Evolutionary conservation across 2,113 vertebrate genomes (phyloP), one percentile per base, ranked within the genome.

Genomic region (Galeopterus variegatus): DNA sequence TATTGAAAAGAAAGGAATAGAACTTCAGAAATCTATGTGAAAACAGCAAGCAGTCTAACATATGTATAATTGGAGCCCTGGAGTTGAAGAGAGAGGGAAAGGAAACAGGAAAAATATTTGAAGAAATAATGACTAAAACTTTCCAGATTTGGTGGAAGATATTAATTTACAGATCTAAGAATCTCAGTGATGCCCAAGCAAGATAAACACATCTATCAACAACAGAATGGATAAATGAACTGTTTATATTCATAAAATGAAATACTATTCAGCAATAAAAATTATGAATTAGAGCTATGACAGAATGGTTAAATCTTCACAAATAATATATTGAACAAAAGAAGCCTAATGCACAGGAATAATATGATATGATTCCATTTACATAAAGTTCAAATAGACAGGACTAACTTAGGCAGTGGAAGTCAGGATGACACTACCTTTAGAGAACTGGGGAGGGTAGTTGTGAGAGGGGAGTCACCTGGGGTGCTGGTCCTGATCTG

Each of bases 381-480:
- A 19, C 5, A 19, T 18, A 69, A 69, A 36, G 33, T 36, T n/a
- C 36, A 28, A 41, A 62, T 8, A 62, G 56, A 56, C 23, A 62
- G 15, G 26, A 26, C 24, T 41, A 26, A 26, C 24, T 15, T 26
- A 2, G n/a, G 79, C 6, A 56, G 18, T 3, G 15, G 56, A 41
- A 41, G 56, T 41, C 4, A 41, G 21, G 23, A 17, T 5, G 26
- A 2, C 12, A 1, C 24, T 2, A 0, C 14, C 24, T 60, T 28
- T 18, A 1, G 15, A 41, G 41, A 41, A 41, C 41, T 17, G n/a
- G 8, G 19, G 26, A 28, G 79, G 79, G 41, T 41, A 41, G 41
- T 41, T 4, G 4, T 4, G 41, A 36, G 13, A 36, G 24, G 58
- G 36, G 18, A 9, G 41, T 41, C 41, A 41, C 28, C 80, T 9